A percentile compares a stretch with the other conserved stretches of the same genome.
These are phyloP conservation scores for Drosophila borealis DNA, from an alignment of 2,888 invertebrate genomes.

Conservation along the genomic window DNA sequence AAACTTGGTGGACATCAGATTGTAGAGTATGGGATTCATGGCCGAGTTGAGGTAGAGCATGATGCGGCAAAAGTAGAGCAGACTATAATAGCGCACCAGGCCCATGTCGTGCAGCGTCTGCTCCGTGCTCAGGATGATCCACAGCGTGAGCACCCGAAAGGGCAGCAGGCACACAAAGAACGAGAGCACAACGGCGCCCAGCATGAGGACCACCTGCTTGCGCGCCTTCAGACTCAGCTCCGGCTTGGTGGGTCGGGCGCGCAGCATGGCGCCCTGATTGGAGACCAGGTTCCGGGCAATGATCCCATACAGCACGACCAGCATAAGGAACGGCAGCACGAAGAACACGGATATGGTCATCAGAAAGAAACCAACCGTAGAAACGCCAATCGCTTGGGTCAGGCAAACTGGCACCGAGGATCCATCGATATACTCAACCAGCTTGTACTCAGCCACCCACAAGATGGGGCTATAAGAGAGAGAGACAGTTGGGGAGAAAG, in stretches of 20 bases:
- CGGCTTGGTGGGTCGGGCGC: constrained; percentile 89
- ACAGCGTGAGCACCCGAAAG: constrained; percentile 92
- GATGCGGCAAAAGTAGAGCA: constrained; percentile 93
- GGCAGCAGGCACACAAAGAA: constrained; percentile 96
- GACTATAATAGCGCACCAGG: constrained; percentile 91
- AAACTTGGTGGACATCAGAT: constrained; percentile 96
- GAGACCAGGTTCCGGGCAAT: constrained; percentile 93
- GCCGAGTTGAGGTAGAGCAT: constrained; percentile 96
- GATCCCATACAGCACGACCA: constrained; percentile 92
- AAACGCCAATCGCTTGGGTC: constrained; percentile 90
- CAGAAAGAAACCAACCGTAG: constrained; percentile 92
- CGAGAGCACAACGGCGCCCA: constrained; percentile 93
- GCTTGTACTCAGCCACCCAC: constrained; percentile 90
- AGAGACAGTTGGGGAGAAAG: constrained; percentile 22
- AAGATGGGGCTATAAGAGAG: constrained; percentile 89
- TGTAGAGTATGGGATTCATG: constrained; percentile 96
- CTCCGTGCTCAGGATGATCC: constrained; percentile 91
- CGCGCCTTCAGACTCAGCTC: constrained; percentile 90
- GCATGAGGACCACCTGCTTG: constrained; percentile 94
- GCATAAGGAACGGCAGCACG: constrained; percentile 91
- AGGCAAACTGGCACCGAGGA: constrained; percentile 90
- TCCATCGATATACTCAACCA: constrained; percentile 89
- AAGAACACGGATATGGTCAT: constrained; percentile 92
- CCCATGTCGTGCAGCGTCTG: constrained; percentile 89
- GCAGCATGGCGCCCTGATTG: constrained; percentile 87